Base-by-base conservation (phyloP, 2,797 vertebrate genomes). In the Sphenopsis melanotis region DNA sequence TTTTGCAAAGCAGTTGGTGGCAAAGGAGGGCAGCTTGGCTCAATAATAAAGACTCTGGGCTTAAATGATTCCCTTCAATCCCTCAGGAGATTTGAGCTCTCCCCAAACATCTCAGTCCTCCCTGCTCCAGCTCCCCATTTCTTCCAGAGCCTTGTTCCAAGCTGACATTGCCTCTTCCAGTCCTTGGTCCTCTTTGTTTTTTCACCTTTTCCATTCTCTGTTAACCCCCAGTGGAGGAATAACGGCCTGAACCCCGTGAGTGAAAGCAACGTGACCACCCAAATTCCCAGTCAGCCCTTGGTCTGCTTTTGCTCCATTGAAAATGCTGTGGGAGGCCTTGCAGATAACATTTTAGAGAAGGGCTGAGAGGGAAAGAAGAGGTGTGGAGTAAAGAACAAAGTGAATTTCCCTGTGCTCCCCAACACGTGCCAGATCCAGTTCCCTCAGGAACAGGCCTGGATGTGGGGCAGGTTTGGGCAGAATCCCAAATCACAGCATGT, bases 401-500 rank as follows among this genome's bases (percentile, higher is more conserved):
- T 0, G 1, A 2, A 17, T 24, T 57, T 44, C 76, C 55, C 34
- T 37, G n/a, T 22, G 57, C 27, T 71, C 32, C 36, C 34, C 64
- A 66, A 4, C 7, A 8, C 0, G 4, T 3, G 32, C 36, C 39
- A 36, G 14, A 19, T 6, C 0, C 0, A n/a, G 42, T 0, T 61
- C 23, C 68, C 39, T 21, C 19, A 7, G 82, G 29, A 23, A 5
- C 2, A 37, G 1, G 0, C 24, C 26, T 5, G 64, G 36, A 11
- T 10, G 15, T 6, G 22, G 26, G 64, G 12, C 21, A 74, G 19
- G 8, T 5, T 42, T n/a, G n/a, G 77, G 84, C 44, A 71, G 8
- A 23, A 44, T 5, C 69, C 61, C 82, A 84, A 3, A 39, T 26
- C 14, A 16, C 24, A 21, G 4, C 41, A 41, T 41, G 14, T 68